Evolutionary conservation across 2,888 invertebrate genomes (phyloP).

Genomic region (Tromatobia lineatoria): DNA sequence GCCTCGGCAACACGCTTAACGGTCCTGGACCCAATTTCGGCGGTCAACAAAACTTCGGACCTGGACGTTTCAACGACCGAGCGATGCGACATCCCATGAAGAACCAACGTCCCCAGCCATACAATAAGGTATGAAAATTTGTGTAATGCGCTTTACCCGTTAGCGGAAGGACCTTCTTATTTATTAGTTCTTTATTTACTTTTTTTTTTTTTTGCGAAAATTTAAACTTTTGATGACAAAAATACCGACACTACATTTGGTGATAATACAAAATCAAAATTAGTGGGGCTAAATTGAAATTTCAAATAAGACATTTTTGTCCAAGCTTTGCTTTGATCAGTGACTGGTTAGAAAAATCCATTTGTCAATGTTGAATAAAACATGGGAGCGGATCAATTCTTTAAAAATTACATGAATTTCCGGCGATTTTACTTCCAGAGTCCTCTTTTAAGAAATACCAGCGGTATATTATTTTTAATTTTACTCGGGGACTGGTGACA

Average conservation of each 20-base stretch:
- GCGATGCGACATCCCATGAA: slow-evolving; percentile 79
- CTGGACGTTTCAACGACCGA: slow-evolving; percentile 82
- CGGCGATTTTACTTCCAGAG: no score
- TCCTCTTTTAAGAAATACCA: no score
- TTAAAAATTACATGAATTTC: no score
- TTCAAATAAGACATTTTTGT: background rate
- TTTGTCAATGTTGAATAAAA: background rate
- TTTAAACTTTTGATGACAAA: background rate
- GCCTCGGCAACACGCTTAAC: slow-evolving; percentile 82
- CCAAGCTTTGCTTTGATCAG: background rate
- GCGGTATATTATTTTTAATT: no score
- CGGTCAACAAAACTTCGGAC: slow-evolving; percentile 80
- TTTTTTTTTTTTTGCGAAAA: background rate
- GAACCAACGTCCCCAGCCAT: slow-evolving; percentile 83
- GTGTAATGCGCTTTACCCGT: background rate
- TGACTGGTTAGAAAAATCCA: background rate
- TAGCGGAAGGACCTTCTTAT: background rate
- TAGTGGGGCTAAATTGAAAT: background rate
- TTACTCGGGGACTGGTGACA: no score
- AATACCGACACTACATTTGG: background rate
- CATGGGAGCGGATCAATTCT: no score
- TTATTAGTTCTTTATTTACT: background rate
- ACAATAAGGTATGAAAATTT: slow-evolving; percentile 81
- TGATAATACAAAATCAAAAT: background rate
- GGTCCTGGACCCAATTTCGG: slow-evolving; percentile 81